Evolutionary conservation across 2,888 invertebrate genomes (phyloP), one percentile per base, ranked within the genome.

Genomic region (Hylaea fasciaria): DNA sequence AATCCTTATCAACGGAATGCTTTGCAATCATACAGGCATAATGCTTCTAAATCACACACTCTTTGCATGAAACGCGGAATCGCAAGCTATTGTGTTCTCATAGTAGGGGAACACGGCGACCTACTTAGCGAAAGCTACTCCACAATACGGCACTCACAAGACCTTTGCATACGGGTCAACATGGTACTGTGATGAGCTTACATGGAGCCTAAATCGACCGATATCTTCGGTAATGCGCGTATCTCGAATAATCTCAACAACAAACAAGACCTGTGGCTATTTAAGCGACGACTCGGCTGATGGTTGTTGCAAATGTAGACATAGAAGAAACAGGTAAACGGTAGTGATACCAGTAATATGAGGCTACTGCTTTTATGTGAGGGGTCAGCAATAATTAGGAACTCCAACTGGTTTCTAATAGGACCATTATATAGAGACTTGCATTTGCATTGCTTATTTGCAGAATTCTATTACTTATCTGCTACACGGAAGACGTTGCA

Each of bases 111-210:
- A 68, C 61, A 60, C 40, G 48, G 60, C 62, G 69, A 65, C 69
- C 69, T 66, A 70, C 68, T 55, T 63, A 52, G 56, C 37, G 71
- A 76, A 76, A 77, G 74, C 76, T 63, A 64, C 70, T 73, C 69
- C 68, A 60, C 68, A 62, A 68, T 75, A 75, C 70, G 76, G 71
- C 77, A 80, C 77, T 80, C 81, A 79, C 80, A 71, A 81, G 87
- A 87, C 85, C 87, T 83, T 76, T 77, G 71, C 75, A 78, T 78
- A 80, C 82, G 68, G 86, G 83, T 83, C 85, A 86, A 77, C 78
- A 77, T 79, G 81, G 83, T 83, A 80, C 78, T 82, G 73, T 78
- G 80, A 82, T 76, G 76, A 80, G 76, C 73, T 74, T 79, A 81
- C 77, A 78, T 60, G 70, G 69, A 75, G 64, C 66, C 70, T 73